Conservation (phyloP, 1,140 invertebrate species). For the Trinorchestia longiramus region DNA sequence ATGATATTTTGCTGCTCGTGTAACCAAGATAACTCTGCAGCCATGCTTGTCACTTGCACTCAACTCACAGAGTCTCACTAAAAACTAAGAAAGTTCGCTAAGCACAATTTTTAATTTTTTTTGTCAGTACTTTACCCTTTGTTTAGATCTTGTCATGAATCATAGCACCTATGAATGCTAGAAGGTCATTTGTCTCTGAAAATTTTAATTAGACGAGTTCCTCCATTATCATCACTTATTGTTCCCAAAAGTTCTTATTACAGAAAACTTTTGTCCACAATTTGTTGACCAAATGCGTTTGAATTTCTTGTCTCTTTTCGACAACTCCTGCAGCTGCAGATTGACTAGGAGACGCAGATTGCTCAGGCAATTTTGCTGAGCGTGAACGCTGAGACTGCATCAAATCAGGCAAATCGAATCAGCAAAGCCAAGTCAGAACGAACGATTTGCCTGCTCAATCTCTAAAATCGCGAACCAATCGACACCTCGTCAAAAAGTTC, state of each 20-base stretch:
- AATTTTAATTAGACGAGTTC: not conserved
- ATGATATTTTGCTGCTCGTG: no score
- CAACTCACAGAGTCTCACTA: not conserved
- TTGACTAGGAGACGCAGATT: conserved; percentile 40
- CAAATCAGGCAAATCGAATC: conserved; percentile 54
- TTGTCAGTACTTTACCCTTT: no score
- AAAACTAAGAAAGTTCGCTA: not conserved
- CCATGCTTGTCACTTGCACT: not conserved
- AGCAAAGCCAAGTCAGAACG: conserved; percentile 36
- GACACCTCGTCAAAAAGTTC: conserved; percentile 31
- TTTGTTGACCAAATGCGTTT: conserved; percentile 9
- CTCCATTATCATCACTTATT: not conserved
- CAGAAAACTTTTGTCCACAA: conserved; percentile 12
- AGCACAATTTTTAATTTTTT: no score
- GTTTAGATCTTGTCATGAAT: not conserved
- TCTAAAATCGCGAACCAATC: conserved; percentile 17
- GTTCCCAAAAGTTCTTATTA: not conserved
- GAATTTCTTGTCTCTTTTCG: conserved; percentile 15
- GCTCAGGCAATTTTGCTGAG: conserved; percentile 47
- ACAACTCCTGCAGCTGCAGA: not conserved
- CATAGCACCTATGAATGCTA: no score
- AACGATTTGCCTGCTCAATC: conserved; percentile 38
- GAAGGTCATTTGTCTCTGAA: not conserved
- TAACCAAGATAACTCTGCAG: not conserved
- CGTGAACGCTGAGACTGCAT: conserved; percentile 48